Base-by-base conservation (phyloP, 2,113 vertebrate genomes). In the Corvus cornix region DNA sequence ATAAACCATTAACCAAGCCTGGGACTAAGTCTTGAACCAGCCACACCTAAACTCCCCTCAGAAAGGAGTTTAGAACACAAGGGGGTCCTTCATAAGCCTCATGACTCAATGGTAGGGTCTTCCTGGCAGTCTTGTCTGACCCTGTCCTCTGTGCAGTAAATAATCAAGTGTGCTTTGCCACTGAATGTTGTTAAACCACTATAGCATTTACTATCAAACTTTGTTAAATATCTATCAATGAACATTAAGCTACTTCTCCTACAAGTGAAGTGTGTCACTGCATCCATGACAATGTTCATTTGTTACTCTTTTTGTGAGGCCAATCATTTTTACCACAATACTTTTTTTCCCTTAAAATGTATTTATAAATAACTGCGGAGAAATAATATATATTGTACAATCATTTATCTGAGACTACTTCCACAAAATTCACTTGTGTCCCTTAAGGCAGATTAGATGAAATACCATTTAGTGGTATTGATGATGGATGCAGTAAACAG, bases 401-500 rank as follows among this genome's bases (percentile, higher is more conserved):
- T 48, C 53, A 83, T 84, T 95, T 96, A 20, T 85, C 84, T 94
- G 72, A 70, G 68, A 91, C 60, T 56, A 80, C 56, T 87, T 96
- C 6, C 3, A 88, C 68, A 95, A 91, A 95, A 91, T 87, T 88
- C 84, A 58, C 53, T 95, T 58, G 30, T 77, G 78, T 95, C 91
- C 94, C 93, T 93, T 76, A 92, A 84, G 90, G 94, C 60, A 94
- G 80, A 96, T 89, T 92, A 95, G 94, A 95, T 92, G 94, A 97
- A 93, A 79, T 74, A 93, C 74, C 62, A 77, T 96, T 97, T 97
- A 96, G 83, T 67, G 80, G 82, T 90, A 87, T 66, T 92, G 84
- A 95, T 96, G 95, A 97, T 94, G 79, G 84, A 95, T 94, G 83
- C 44, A 90, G 76, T 31, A 97, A 97, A 94, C 79, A 97, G 88